Evolutionary conservation across 2,888 invertebrate genomes (phyloP), one percentile per base, ranked within the genome.

Genomic region (Toxonevra muliebris): DNA sequence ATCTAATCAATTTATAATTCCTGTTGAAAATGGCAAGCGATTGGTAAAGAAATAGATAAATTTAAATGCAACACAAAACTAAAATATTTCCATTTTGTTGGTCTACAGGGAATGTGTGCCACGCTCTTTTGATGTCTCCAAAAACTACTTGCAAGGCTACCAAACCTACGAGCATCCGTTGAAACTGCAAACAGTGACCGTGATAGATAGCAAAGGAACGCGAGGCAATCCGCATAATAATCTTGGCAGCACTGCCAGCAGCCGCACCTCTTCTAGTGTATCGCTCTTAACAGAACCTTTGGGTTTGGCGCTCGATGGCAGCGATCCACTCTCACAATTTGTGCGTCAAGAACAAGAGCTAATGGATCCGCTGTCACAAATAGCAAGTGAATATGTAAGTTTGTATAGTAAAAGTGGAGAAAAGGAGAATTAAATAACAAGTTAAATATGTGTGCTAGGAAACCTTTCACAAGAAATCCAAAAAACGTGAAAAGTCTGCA

Each of bases 251-350:
- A 85, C 84, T 66, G 79, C 83, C 3, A 84, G 82, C 41, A 88
- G 88, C 76, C 87, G 88, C 5, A 87, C 87, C 50, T 87, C 88
- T 1, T 88, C 88, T 1, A 88, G 87, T 5, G 81, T 87, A 50
- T 84, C 88, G 43, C 76, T 79, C n/a, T 76, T 79, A 9, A 74
- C 75, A 5, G 89, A 90, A 77, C 88, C 89, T 5, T 76, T 90
- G 13, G 83, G 87, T 66, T 65, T 69, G 30, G 68, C 89, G 43
- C 81, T 93, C 4, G 92, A 92, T 79, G 92, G 92, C 41, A 87
- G 89, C 0, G 93, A 93, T 86, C 93, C 93, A 0, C 84, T 93
- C 40, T 91, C 91, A 19, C 90, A 90, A 77, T 90, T 93, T 84
- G 90, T 90, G 2, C 86, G 87, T 62, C 87, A 88, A 71, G 88